These are phyloP conservation scores for Hypselothyrea guttata DNA, from an alignment of 2,888 invertebrate species.

Conservation along the genomic window DNA sequence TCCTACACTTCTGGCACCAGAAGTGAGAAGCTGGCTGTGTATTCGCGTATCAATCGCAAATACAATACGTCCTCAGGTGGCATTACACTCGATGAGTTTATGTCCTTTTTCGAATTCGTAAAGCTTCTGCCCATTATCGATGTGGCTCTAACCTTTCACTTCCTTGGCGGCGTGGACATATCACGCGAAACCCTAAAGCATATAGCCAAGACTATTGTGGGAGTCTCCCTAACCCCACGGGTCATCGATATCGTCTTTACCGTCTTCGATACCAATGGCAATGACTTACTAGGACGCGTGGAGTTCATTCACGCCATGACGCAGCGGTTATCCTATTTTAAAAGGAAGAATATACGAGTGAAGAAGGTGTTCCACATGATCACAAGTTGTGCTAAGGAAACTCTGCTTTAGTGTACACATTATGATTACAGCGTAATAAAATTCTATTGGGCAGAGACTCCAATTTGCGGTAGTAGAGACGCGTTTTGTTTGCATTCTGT, in stretches of 20 bases:
- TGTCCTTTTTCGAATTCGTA: slow-evolving; percentile 37
- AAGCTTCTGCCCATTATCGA: slow-evolving; percentile 30
- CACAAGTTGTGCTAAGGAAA: slow-evolving; percentile 1
- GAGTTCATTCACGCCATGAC: slow-evolving; percentile 29
- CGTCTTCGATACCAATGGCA: slow-evolving; percentile 41
- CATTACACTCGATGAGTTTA: slow-evolving; percentile 28
- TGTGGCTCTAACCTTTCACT: slow-evolving; percentile 32
- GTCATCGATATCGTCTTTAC: slow-evolving; percentile 41
- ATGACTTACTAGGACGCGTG: slow-evolving; percentile 24
- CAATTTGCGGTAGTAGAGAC: slow-evolving; percentile 14
- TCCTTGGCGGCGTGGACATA: slow-evolving; percentile 37
- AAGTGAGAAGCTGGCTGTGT: background rate
- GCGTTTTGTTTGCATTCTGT: background rate
- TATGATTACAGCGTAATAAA: slow-evolving; percentile 13
- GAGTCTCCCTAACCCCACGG: slow-evolving; percentile 15
- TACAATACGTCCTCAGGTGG: slow-evolving; percentile 5
- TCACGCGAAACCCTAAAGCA: slow-evolving; percentile 21
- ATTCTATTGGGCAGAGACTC: slow-evolving; percentile 13
- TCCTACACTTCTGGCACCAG: slow-evolving; percentile 7
- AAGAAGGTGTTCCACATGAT: background rate
- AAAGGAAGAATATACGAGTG: background rate
- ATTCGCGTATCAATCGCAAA: slow-evolving; percentile 15
- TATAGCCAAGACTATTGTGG: slow-evolving; percentile 25
- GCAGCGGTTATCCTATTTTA: slow-evolving; percentile 3
- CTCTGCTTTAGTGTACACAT: background rate